Evolutionary conservation across 2,797 vertebrate genomes (phyloP).

Genomic region (Adrianichthys oophorus): DNA sequence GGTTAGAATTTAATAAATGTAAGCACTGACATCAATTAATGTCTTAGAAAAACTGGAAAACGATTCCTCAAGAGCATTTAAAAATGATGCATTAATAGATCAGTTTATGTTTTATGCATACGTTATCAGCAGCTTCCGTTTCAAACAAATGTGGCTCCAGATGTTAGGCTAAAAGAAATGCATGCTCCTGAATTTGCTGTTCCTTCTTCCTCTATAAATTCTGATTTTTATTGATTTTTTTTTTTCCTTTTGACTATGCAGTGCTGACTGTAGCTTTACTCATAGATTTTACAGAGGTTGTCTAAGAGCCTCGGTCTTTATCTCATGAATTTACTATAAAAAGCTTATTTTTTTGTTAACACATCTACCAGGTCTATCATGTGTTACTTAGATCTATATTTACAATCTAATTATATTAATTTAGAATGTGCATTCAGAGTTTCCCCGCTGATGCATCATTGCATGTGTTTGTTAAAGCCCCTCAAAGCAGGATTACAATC

Average conservation of each 20-base stretch:
- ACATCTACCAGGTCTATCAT: not conserved
- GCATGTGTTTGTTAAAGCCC: slow-evolving; percentile 38
- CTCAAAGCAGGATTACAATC: slow-evolving; percentile 59
- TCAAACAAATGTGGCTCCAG: not conserved
- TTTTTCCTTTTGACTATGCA: not conserved
- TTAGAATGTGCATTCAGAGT: slow-evolving; percentile 7
- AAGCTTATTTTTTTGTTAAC: not conserved
- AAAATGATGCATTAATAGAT: too few species aligned
- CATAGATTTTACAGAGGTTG: not conserved
- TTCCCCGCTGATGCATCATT: slow-evolving; percentile 1
- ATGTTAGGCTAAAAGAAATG: not conserved
- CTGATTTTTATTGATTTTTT: slow-evolving; percentile 1
- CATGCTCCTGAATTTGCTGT: not conserved
- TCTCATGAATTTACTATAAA: not conserved
- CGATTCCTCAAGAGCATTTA: too few species aligned
- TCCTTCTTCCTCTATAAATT: not conserved
- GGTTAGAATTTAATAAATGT: not conserved
- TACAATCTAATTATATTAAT: not conserved
- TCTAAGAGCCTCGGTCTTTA: not conserved
- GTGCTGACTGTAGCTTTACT: not conserved
- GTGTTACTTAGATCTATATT: not conserved
- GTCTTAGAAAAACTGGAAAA: too few species aligned
- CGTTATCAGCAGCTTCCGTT: not conserved
- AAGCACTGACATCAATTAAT: not conserved
- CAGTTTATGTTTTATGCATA: not conserved